A percentile compares a stretch with the other conserved stretches of the same genome.
Conservation (phyloP, 2,797 vertebrate species). For the Gallinago stenura region DNA sequence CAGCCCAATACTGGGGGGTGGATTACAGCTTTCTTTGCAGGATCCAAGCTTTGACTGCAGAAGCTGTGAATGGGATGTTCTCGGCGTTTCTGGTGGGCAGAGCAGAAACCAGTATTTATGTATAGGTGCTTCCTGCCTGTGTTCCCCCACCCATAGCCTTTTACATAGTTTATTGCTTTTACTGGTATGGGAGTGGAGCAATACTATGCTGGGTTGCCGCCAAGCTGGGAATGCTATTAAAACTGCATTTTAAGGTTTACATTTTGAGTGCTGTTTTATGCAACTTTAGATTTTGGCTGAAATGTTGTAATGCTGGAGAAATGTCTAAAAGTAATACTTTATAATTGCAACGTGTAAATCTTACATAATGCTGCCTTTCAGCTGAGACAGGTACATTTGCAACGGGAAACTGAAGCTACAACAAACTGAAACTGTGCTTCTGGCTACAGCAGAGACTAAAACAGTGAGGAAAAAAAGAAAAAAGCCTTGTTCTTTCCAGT, state of each 20-base stretch:
- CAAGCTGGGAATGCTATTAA: slow-evolving; percentile 16
- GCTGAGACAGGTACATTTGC: neutral
- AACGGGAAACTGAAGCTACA: neutral
- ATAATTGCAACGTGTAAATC: slow-evolving; percentile 14
- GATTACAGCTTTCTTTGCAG: neutral
- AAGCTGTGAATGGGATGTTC: neutral
- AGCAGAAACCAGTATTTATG: neutral
- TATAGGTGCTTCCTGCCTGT: neutral
- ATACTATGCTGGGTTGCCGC: neutral
- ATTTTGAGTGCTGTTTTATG: slow-evolving; percentile 22
- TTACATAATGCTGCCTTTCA: neutral
- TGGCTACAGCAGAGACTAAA: neutral
- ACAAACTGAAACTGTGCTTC: slow-evolving; percentile 2
- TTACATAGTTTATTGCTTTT: neutral
- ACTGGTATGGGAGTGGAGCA: neutral
- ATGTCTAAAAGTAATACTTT: slow-evolving; percentile 14
- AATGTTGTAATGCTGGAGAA: neutral
- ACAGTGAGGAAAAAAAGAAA: neutral
- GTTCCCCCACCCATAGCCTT: neutral
- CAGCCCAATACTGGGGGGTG: accelerated
- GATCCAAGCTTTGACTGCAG: neutral
- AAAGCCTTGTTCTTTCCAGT: neutral
- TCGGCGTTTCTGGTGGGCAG: neutral
- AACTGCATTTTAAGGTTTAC: slow-evolving; percentile 40
- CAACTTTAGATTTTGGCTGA: slow-evolving; percentile 15